Percentiles rank a stretch among this genome's conserved stretches.
Conservation (phyloP, 2,888 invertebrate genomes). For the Ecliptopera silaceata region DNA sequence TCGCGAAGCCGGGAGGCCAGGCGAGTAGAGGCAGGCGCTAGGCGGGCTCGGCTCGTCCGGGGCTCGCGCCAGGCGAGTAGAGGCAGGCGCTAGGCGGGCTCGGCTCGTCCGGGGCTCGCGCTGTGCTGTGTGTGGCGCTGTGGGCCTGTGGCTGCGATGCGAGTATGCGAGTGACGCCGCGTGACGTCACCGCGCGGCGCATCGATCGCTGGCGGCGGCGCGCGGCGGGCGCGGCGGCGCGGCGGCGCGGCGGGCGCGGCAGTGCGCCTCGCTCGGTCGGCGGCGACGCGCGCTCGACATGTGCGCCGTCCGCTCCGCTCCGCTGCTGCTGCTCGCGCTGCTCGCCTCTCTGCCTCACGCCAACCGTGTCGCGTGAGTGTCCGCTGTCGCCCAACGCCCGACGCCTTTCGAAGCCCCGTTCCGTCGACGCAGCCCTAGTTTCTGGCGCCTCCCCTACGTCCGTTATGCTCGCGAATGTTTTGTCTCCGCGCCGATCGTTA, state of each 20-base stretch:
- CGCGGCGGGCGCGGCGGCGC: background rate
- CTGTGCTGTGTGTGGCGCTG: background rate
- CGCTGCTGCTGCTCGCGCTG: conserved; percentile 54
- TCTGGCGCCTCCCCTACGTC: background rate
- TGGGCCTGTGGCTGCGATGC: background rate
- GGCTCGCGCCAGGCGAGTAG: background rate
- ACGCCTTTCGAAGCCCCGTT: background rate
- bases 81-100: too few species aligned
- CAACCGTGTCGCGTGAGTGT: conserved; percentile 56
- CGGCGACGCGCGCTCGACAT: conserved; percentile 43
- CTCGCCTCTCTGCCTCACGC: conserved; percentile 54
- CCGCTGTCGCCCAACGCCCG: background rate
- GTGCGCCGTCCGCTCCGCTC: conserved; percentile 50
- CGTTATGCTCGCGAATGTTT: background rate
- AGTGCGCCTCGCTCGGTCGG: conserved; percentile 45
- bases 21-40: too few species aligned
- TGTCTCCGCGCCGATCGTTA: conserved; percentile 15
- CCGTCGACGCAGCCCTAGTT: background rate
- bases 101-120: background rate
- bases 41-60: background rate
- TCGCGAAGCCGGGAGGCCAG: too few species aligned
- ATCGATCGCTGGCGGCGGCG: conserved; percentile 19
- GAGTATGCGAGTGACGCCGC: conserved; percentile 8
- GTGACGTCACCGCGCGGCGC: conserved; percentile 20
- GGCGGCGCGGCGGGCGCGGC: conserved; percentile 35